Conservation (phyloP, 2,113 vertebrate genomes). For the Camelus dromedarius region DNA sequence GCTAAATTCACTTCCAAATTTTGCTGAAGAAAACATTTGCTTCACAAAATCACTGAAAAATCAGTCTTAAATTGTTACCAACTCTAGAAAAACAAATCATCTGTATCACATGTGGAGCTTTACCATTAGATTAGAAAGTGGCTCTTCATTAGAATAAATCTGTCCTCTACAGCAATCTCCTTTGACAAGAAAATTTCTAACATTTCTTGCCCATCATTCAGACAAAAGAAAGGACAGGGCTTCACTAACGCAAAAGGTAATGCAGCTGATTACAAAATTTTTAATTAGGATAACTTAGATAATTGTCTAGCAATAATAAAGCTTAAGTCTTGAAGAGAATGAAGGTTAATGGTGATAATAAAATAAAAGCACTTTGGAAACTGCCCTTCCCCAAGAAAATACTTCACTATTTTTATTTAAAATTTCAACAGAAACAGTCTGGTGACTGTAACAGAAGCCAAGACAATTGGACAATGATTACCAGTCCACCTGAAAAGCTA, state of each 20-base stretch:
- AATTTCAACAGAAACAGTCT: conserved; percentile 6
- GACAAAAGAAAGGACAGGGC: not conserved
- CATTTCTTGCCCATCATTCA: not conserved
- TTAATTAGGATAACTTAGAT: conserved; percentile 38
- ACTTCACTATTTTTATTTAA: not conserved
- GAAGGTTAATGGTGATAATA: conserved; percentile 16
- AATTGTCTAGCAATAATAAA: conserved; percentile 1
- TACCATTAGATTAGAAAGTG: not conserved
- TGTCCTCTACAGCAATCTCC: not conserved
- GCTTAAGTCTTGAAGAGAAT: conserved; percentile 17
- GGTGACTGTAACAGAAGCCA: not conserved
- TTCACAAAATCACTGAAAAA: conserved; percentile 22
- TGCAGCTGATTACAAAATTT: not conserved
- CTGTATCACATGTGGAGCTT: not conserved
- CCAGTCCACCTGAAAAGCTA: not conserved
- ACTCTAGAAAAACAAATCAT: not conserved
- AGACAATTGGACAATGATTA: not conserved
- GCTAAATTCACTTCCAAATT: not conserved
- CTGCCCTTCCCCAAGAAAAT: conserved; percentile 13
- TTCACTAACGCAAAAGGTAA: not conserved
- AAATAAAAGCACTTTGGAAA: conserved; percentile 46
- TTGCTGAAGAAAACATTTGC: not conserved
- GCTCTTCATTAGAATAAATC: not conserved
- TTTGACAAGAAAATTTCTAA: not conserved
- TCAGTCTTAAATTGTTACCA: not conserved